Conservation (phyloP, 1,140 invertebrate species). For the Ips nitidus region DNA sequence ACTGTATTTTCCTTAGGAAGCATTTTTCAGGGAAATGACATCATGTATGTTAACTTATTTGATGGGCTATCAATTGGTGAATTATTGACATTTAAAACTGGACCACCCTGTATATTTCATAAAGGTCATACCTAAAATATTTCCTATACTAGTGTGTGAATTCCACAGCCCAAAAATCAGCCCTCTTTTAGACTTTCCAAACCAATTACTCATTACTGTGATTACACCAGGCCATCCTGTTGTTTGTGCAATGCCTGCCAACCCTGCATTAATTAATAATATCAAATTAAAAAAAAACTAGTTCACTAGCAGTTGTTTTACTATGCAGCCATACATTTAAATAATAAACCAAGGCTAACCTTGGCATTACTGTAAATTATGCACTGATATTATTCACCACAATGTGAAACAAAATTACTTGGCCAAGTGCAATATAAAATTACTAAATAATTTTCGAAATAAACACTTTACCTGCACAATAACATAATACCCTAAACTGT, state of each 20-base stretch:
- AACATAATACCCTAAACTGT: constrained; percentile 84
- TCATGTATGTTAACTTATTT: too few relatives aligned
- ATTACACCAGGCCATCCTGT: constrained; percentile 93
- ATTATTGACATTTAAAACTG: too few relatives aligned
- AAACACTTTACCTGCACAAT: constrained; percentile 70
- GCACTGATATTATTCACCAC: background rate
- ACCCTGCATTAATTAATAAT: constrained; percentile 57
- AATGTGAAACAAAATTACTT: too few relatives aligned
- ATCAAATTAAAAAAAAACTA: background rate
- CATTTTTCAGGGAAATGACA: too few relatives aligned
- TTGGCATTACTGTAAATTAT: background rate
- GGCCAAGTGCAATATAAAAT: too few relatives aligned
- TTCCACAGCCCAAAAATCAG: constrained; percentile 97
- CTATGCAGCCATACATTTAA: too few relatives aligned
- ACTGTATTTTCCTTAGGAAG: too few relatives aligned
- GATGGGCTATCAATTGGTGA: too few relatives aligned
- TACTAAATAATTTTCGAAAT: background rate
- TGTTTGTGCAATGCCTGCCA: constrained; percentile 85
- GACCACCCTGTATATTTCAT: too few relatives aligned
- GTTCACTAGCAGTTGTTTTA: too few relatives aligned
- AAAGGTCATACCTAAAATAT: constrained; percentile 74
- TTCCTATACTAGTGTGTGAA: constrained; percentile 94
- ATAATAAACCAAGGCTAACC: background rate
- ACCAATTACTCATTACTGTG: constrained; percentile 93
- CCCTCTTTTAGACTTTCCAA: constrained; percentile 86